Percentiles rank a stretch among this genome's conserved stretches.
Conservation (phyloP, 2,113 vertebrate species). For the Pteronura brasiliensis region DNA sequence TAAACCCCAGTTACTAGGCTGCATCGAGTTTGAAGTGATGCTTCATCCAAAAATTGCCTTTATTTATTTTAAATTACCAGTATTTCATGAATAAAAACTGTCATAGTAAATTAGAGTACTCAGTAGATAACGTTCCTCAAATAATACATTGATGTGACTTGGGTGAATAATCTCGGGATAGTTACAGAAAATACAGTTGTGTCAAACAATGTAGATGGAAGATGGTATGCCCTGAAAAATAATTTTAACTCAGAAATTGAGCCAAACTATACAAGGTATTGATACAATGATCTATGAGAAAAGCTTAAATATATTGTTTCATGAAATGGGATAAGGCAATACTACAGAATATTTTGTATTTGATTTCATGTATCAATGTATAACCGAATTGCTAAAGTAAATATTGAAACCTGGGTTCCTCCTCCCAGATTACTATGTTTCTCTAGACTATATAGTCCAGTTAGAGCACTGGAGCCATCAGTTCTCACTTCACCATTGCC, state of each 20-base stretch:
- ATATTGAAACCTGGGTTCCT: background rate
- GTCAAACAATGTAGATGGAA: background rate
- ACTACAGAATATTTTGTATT: background rate
- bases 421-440: background rate
- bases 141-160: background rate
- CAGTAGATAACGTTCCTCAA: background rate
- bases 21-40: background rate
- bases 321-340: background rate
- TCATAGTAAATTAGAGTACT: background rate
- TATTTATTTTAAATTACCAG: background rate
- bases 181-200: background rate
- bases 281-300: background rate
- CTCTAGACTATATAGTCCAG: background rate
- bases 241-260: background rate
- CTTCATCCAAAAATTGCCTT: background rate
- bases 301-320: background rate
- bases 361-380: background rate
- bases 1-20: background rate
- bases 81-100: background rate
- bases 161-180: background rate
- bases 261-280: background rate
- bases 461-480: background rate
- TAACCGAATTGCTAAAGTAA: background rate
- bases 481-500: background rate
- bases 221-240: background rate